Evolutionary conservation across 1,140 invertebrate genomes (phyloP).

Genomic region (Sitophilus oryzae): DNA sequence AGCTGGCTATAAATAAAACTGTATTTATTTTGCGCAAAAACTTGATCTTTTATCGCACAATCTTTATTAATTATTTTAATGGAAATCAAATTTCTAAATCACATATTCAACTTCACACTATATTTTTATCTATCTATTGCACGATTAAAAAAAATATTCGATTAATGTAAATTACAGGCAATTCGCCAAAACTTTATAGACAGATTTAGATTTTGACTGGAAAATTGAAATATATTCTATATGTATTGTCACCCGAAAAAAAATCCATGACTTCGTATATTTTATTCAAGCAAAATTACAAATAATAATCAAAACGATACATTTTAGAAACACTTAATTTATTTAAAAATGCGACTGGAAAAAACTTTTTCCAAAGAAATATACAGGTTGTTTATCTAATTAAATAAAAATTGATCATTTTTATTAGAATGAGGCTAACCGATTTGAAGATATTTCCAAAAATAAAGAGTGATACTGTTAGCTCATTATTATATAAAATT

Average conservation of each 20-base stretch:
- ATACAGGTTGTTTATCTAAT: neutral
- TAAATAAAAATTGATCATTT: neutral
- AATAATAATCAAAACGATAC: neutral
- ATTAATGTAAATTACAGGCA: slow-evolving; percentile 41
- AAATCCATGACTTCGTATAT: no score
- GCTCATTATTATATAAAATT: slow-evolving; percentile 26
- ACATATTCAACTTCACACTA: no score
- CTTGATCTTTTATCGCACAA: neutral
- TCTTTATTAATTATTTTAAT: no score
- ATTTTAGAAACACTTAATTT: neutral
- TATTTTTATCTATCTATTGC: no score
- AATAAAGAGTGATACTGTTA: slow-evolving; percentile 10
- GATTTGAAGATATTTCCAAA: slow-evolving; percentile 17
- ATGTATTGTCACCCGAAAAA: slow-evolving; percentile 25
- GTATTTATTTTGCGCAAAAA: slow-evolving; percentile 6
- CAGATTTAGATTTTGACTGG: slow-evolving; percentile 37
- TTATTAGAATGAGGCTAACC: slow-evolving; percentile 1
- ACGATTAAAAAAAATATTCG: no score
- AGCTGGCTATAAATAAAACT: slow-evolving; percentile 30
- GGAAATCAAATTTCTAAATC: no score
- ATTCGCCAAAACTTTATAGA: slow-evolving; percentile 36
- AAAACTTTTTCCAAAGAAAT: no score
- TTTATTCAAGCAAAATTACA: slow-evolving; percentile 12
- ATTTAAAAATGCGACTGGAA: neutral
- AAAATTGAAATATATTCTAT: slow-evolving; percentile 26